A percentile compares a stretch with the other conserved stretches of the same genome.
These are phyloP conservation scores for Druceiella hillmani DNA, from an alignment of 2,888 invertebrate species.

Conservation along the genomic window DNA sequence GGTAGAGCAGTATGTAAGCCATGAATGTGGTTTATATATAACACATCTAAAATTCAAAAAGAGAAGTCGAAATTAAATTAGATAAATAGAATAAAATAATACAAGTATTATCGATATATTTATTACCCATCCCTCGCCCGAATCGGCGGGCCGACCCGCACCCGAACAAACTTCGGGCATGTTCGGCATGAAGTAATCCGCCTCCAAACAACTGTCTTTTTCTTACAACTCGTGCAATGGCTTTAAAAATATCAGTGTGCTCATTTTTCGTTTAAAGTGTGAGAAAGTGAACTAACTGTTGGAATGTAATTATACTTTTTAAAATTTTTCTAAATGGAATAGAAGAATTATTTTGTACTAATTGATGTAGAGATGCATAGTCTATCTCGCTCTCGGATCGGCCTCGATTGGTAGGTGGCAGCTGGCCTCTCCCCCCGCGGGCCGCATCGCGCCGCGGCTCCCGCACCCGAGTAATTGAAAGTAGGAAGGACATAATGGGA, in stretches of 20 bases:
- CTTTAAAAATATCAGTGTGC: neutral
- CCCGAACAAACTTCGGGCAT: neutral
- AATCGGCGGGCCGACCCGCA: neutral
- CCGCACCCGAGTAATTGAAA: slow-evolving; percentile 53
- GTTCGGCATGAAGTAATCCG: too few species aligned
- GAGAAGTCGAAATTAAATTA: too few species aligned
- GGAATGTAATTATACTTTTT: neutral
- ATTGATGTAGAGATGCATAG: slow-evolving; percentile 27
- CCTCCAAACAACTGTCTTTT: neutral
- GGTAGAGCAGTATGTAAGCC: too few species aligned
- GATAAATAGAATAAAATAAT: too few species aligned
- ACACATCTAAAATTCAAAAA: too few species aligned
- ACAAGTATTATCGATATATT: too few species aligned
- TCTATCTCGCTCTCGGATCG: slow-evolving; percentile 43
- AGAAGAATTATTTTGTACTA: slow-evolving; percentile 30
- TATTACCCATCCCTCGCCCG: too few species aligned
- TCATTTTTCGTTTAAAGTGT: neutral
- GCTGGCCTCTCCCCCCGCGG: slow-evolving; percentile 53
- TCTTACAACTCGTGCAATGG: neutral
- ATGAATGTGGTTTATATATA: too few species aligned
- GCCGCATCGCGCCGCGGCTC: slow-evolving; percentile 47
- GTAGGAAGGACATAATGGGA: slow-evolving; percentile 56
- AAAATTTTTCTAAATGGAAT: slow-evolving; percentile 14
- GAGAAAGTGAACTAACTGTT: neutral
- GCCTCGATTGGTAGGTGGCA: slow-evolving; percentile 56